A percentile compares a stretch with the other conserved stretches of the same genome.
Conservation (phyloP, 2,888 invertebrate genomes). For the Digitonthophagus gazella region DNA sequence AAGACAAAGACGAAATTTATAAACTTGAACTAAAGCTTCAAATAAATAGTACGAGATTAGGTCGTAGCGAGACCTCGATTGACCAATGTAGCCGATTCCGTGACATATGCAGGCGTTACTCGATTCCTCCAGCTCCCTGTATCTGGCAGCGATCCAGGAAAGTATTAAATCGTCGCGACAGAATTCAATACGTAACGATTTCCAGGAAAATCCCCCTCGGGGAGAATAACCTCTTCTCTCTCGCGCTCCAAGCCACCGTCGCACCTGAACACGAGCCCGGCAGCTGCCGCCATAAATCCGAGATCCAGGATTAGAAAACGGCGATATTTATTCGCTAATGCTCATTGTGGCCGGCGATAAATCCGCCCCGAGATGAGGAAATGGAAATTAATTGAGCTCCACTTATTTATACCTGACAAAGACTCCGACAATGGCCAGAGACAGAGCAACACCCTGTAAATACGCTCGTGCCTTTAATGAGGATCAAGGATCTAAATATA, state of each 20-base stretch:
- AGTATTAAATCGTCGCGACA: constrained; percentile 16
- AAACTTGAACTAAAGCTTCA: no score
- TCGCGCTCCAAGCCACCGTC: not conserved
- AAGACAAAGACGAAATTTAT: no score
- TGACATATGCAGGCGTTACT: not conserved
- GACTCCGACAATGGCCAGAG: not conserved
- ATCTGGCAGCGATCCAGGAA: not conserved
- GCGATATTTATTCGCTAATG: not conserved
- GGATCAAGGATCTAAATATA: not conserved
- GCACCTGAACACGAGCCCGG: not conserved
- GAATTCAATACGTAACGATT: constrained; percentile 16
- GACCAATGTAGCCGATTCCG: not conserved
- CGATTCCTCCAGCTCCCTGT: not conserved
- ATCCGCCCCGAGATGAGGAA: not conserved
- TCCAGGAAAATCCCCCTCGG: constrained; percentile 7
- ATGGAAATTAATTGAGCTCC: constrained; percentile 12
- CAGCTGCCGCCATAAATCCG: constrained; percentile 8
- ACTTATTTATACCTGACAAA: constrained; percentile 2
- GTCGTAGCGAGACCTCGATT: not conserved
- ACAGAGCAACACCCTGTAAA: not conserved
- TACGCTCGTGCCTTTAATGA: not conserved
- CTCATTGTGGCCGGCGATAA: constrained; percentile 21
- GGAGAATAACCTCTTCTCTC: constrained; percentile 2
- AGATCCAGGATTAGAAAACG: constrained; percentile 1
- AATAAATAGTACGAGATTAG: not conserved